Base-by-base conservation (phyloP, 2,888 invertebrate genomes). In the Leucophenga maculata region DNA sequence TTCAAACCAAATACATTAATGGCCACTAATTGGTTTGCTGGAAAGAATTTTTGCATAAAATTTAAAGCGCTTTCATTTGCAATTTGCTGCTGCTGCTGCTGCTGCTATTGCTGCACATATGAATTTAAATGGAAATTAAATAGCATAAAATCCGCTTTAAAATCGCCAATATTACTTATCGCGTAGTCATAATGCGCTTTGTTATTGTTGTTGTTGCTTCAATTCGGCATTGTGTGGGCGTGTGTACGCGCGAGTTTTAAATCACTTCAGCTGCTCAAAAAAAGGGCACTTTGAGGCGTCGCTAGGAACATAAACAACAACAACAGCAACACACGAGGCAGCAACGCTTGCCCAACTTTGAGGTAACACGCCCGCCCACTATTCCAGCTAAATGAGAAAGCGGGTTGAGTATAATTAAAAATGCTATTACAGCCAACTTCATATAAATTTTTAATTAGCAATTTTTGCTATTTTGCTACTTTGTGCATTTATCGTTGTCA, bases 361-460 rank as follows among this genome's bases (percentile, higher is more conserved):
- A 60, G 14, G 20, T 44, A 39, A 60, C n/a, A n/a, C 44, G 20
- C 60, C 60, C 60, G 60, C 60, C 16, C 59, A 32, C 59, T 13
- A n/a, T 54, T n/a, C 54, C 18, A 26, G 26, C 26, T 11, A 39
- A 11, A 39, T 1, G 39, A 39, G 39, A 6, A 39, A 11, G 6
- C 77, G 82, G 77, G 82, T 77, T 82, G 83, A 82, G 83, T 78
- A 82, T 86, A 86, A 86, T 86, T 86, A 86, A 86, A 83, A 86
- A 85, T 86, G 86, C 83, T 86, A 86, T 86, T 85, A 86, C 86
- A 80, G 86, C 83, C 82, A 86, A 85, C 85, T 85, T 83, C 83
- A 83, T 84, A 86, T 86, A 86, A 83, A 86, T 86, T 86, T 86
- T 86, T 86, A 86, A 86, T 86, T 86, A 86, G 86, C 82, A 85